Evolutionary conservation across 1,140 invertebrate species (phyloP), one percentile per base, ranked within the genome.

Genomic region (Sarcophaga bullata): DNA sequence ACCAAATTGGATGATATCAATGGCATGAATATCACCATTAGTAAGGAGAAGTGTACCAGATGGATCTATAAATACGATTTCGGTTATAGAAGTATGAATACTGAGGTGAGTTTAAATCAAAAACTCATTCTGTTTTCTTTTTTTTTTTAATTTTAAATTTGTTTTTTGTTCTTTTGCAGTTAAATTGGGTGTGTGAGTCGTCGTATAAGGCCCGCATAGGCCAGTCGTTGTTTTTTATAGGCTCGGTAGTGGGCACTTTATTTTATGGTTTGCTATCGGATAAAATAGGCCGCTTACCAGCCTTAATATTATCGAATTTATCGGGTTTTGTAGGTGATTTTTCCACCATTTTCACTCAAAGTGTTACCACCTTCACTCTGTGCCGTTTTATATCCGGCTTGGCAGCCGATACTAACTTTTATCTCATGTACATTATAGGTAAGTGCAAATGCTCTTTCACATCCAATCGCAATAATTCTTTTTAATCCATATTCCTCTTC

Each of bases 401-500:
- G 78, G 92, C 93, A 3, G 92, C 93, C 73, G 92, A 93, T 86
- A 91, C 91, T 15, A 92, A 92, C 85, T 93, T 93, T 84, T 92
- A 93, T 80, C 92, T 93, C 90, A 93, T 93, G 92, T 93, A 93
- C 84, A 93, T 93, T 81, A 91, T 93, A 85, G 92, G 92, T 93
- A 86, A 89, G 88, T 86, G 6, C 0, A 37, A 37, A 37, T 37
- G 25, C 4, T 49, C 19, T 78, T 73, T n/a, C 10, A 19, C 2
- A 1, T n/a, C 9, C 47, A 4, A 17, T 8, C n/a, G 9, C 17
- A 80, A 13, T 7, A 58, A 19, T 17, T 54, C 80, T 37, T n/a
- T 46, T 15, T 13, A 8, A 25, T 13, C n/a, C 19, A 37, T 37
- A 37, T 37, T 37, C 4, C 25, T 37, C 1, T 37, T 1, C 4